phyloP scores from a whole-genome alignment of 35 echinoderm and acorn worm genomes.

The Acanthaster planci region DNA sequence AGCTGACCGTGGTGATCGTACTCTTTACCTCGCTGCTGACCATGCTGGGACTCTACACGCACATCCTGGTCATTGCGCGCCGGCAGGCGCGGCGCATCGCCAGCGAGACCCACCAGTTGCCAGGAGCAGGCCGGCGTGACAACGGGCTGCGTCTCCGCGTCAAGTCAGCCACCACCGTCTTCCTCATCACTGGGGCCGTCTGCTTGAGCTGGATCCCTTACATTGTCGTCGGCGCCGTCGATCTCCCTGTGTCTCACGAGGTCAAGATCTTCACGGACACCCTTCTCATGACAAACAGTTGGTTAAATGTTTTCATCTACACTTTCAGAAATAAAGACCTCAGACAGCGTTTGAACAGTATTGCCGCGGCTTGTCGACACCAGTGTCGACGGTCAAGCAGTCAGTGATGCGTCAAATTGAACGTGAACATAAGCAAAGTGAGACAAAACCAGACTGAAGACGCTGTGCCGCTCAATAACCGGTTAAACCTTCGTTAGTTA shows the following conservation, averaged over 20 bases:
- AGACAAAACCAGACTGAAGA: too few species aligned
- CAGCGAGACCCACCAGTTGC: not conserved
- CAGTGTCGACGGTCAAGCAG: too few species aligned
- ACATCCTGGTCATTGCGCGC: not conserved
- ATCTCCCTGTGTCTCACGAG: not conserved
- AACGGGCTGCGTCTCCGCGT: not conserved
- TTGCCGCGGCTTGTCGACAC: too few species aligned
- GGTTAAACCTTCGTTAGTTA: too few species aligned
- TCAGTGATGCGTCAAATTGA: too few species aligned
- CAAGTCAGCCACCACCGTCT: not conserved
- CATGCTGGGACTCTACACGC: not conserved
- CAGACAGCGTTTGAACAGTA: not conserved
- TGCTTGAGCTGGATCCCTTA: not conserved
- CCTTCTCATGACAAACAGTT: not conserved
- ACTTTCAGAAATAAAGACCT: not conserved
- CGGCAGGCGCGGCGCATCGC: not conserved
- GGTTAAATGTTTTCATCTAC: slow-evolving; percentile 7
- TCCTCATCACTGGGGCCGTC: not conserved
- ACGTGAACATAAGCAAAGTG: too few species aligned
- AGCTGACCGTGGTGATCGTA: not conserved
- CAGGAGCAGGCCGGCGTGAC: not conserved
- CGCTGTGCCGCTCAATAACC: too few species aligned
- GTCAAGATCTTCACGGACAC: not conserved
- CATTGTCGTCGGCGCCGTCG: not conserved
- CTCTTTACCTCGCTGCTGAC: not conserved